Base-by-base conservation (phyloP, 2,888 invertebrate genomes). In the Microctonus hyperodae region DNA sequence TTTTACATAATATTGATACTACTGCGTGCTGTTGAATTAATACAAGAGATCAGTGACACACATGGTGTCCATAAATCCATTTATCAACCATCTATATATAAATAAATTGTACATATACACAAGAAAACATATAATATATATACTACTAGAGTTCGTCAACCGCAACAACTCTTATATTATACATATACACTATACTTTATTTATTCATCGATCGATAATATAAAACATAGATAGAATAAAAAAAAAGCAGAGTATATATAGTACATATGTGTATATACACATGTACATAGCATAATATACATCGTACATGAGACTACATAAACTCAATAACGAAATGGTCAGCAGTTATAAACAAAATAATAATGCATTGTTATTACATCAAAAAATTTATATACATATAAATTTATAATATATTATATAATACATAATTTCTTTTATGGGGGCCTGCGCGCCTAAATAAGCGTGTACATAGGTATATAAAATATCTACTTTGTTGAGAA, bases 91-190 rank as follows among this genome's bases (percentile, higher is more conserved):
- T n/a, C n/a, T n/a, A n/a, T 48, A 28, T 59, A 59, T 59, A 48
- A 16, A 60, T 50, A 33, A 23, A 23, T 50, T 10, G 22, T 22
- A 50, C 50, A 2, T 23, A 51, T 2, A 7, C 20, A 50, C 50
- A 40, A n/a, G 11, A 16, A 35, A 40, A 40, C 20, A 37, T 22
- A 7, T 11, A 40, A 40, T 10, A n/a, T 5, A 59, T 23, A 50
- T 20, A 37, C 33, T 50, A 31, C 48, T 50, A 33, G 53, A 28
- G 62, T 62, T 62, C 62, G 53, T 62, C 62, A 62, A 62, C 62
- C 62, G 62, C 20, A 31, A 11, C 44, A 23, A 10, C 56, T 35
- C n/a, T n/a, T n/a, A n/a, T n/a, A n/a, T n/a, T n/a, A n/a, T n/a
- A n/a, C n/a, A 33, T 56, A 56, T 16, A 56, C 33, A 56, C 10